Conservation (phyloP, 2,797 vertebrate species). For the Miichthys miiuy region DNA sequence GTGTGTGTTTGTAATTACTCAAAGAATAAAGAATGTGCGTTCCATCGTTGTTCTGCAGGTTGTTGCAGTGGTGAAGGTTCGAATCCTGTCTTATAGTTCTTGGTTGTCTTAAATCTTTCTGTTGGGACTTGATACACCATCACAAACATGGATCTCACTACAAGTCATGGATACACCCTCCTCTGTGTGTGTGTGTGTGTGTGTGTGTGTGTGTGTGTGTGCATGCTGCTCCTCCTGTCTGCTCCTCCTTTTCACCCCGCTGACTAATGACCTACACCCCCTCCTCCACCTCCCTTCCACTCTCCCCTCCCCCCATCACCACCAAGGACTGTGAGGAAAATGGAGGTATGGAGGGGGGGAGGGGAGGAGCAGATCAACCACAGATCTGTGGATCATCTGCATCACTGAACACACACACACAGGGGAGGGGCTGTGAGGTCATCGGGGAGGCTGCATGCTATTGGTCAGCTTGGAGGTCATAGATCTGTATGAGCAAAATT, state of each 20-base stretch:
- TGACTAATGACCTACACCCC: slow-evolving; percentile 75
- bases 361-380: slow-evolving; percentile 56
- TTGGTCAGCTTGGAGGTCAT: slow-evolving; percentile 47
- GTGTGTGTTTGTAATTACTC: neutral
- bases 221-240: slow-evolving; percentile 40
- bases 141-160: slow-evolving; percentile 39
- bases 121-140: slow-evolving; percentile 27
- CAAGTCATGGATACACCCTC: slow-evolving; percentile 15
- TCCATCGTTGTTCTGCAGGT: neutral
- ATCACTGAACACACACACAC: slow-evolving; percentile 57
- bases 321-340: slow-evolving; percentile 51
- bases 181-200: slow-evolving; percentile 7
- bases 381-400: slow-evolving; percentile 72
- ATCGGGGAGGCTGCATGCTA: slow-evolving; percentile 43
- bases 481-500: slow-evolving; percentile 10
- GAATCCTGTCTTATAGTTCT: neutral
- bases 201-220: slow-evolving; percentile 21
- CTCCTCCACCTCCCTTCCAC: slow-evolving; percentile 21
- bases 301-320: slow-evolving; percentile 45
- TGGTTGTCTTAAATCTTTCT: slow-evolving; percentile 6
- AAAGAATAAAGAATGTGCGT: neutral
- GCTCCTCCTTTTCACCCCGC: slow-evolving; percentile 58
- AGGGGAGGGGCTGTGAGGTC: slow-evolving; percentile 70
- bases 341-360: slow-evolving; percentile 54
- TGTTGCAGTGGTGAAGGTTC: neutral